phyloP scores from a whole-genome alignment of 2,797 vertebrate genomes.

The Pseudocheirus occidentalis region DNA sequence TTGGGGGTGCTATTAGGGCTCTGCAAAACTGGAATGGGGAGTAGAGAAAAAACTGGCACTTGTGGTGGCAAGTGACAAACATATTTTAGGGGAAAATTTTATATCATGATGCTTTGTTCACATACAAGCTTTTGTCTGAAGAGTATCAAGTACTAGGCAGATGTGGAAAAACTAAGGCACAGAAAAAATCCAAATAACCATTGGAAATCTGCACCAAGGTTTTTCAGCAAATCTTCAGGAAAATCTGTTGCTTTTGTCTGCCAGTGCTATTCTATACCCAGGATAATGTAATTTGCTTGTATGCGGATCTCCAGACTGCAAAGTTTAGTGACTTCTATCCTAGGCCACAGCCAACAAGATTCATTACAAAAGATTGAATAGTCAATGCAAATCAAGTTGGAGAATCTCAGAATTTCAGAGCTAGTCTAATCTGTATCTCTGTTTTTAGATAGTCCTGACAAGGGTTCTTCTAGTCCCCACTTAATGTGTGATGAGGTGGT shows the following conservation, averaged over 20 bases:
- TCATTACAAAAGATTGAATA: neutral
- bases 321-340: neutral
- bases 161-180: neutral
- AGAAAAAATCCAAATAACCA: neutral
- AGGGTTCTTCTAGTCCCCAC: neutral
- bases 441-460: neutral
- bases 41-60: neutral
- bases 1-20: neutral
- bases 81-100: neutral
- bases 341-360: neutral
- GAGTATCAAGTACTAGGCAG: neutral
- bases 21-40: neutral
- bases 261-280: no score
- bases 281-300: neutral
- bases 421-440: neutral
- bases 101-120: no score
- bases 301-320: neutral
- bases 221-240: no score
- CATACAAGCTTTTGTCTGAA: neutral
- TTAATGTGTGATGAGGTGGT: neutral
- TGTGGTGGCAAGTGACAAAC: neutral
- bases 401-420: neutral
- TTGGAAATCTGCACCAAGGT: no score
- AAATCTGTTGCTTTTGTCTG: no score
- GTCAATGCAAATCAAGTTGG: neutral